Evolutionary conservation across 2,888 invertebrate species (phyloP), one percentile per base, ranked within the genome.

Genomic region (Scaptomyza parva): DNA sequence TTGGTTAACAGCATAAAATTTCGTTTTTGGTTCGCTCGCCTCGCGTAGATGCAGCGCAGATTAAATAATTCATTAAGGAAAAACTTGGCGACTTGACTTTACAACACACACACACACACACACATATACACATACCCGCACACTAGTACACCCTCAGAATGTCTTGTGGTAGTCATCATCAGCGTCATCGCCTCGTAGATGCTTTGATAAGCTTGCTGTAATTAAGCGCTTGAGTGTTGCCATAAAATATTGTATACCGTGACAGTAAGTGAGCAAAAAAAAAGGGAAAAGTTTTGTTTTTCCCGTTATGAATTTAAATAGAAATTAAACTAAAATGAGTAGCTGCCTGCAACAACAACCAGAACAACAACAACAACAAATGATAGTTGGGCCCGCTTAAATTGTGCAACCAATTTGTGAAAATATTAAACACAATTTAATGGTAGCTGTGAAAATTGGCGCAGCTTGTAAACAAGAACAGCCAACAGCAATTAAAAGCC

Each of bases 21-120:
- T 62, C 45, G 37, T 37, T 37, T 57, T 77, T 57, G 50, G 48
- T 39, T 48, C 33, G 62, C 54, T 77, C 53, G 50, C 45, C 41
- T 48, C 33, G 62, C 54, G 48, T 73, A 83, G 83, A 88, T 88
- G 87, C 82, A 70, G 70, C 77, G 68, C 75, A 78, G 83, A 84
- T 84, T 84, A 84, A 84, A 84, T 84, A 84, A 84, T 84, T 84
- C 84, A 85, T 85, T 88, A 85, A 83, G 82, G n/a, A n/a, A 65
- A 81, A 88, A 85, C 73, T 88, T 66, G 67, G 66, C 71, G 51
- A 62, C 57, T 66, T 62, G 54, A 47, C 53, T 53, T 65, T 39
- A 48, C 47, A 50, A 33, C 17, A 17, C 33, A 33, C 63, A 43
- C 37, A 45, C 18, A 18, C 35, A 37, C 35, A 37, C 37, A 51